Percentiles rank a stretch among this genome's conserved stretches.
Evolutionary conservation across 2,113 vertebrate genomes (phyloP).

Genomic region (Xiphophorus couchianus): DNA sequence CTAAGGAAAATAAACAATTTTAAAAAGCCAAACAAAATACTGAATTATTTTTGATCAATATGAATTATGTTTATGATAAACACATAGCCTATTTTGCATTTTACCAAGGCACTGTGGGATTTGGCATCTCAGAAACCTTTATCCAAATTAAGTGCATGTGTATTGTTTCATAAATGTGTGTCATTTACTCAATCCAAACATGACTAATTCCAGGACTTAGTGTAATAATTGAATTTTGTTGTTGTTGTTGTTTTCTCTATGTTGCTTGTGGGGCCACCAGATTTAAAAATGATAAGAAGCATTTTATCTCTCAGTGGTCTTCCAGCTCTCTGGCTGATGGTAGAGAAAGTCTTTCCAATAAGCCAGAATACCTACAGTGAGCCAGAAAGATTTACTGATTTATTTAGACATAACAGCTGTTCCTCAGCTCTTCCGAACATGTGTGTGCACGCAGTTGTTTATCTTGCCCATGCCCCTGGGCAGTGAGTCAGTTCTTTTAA

Average conservation of each 20-base stretch:
- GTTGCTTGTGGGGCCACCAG: not conserved
- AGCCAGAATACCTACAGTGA: slow-evolving; percentile 50
- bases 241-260: slow-evolving; percentile 16
- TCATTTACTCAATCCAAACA: too few relatives aligned
- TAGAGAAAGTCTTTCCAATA: slow-evolving; percentile 31
- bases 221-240: slow-evolving; percentile 7
- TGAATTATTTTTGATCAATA: too few relatives aligned
- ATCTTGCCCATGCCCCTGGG: slow-evolving; percentile 19
- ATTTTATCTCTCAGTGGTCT: slow-evolving; percentile 23
- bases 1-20: too few relatives aligned
- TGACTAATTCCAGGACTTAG: too few relatives aligned
- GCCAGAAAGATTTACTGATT: slow-evolving; percentile 33
- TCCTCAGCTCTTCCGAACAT: slow-evolving; percentile 4
- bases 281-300: slow-evolving; percentile 1
- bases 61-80: too few relatives aligned
- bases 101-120: too few relatives aligned
- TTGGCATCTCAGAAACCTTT: too few relatives aligned
- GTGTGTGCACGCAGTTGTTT: slow-evolving; percentile 18
- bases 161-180: too few relatives aligned
- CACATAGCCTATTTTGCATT: too few relatives aligned
- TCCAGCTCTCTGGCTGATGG: slow-evolving; percentile 12
- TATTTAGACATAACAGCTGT: slow-evolving; percentile 48
- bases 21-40: too few relatives aligned
- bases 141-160: too few relatives aligned
- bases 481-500: slow-evolving; percentile 25